Conservation (phyloP, 92 coral and sea anemone species). For the Palythoa grandiflora region DNA sequence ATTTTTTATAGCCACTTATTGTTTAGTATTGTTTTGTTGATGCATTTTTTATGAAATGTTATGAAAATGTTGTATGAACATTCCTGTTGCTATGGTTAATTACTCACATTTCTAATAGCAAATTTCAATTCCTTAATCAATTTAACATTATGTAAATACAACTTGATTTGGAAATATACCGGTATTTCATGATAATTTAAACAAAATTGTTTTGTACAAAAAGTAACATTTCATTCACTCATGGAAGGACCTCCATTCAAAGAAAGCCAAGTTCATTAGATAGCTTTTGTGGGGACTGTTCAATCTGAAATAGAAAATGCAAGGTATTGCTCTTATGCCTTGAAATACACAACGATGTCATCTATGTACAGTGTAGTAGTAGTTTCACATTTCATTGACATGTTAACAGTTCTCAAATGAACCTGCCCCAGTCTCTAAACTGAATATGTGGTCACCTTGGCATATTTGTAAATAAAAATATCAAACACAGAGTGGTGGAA, state of each 20-base stretch:
- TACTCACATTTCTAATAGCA: slow-evolving; percentile 18
- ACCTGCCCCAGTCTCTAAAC: slow-evolving; percentile 20
- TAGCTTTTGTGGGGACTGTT: slow-evolving; percentile 12
- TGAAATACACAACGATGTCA: slow-evolving; percentile 16
- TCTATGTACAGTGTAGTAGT: slow-evolving; percentile 18
- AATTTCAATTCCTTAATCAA: slow-evolving; percentile 22
- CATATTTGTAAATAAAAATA: slow-evolving; percentile 23
- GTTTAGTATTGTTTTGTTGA: slow-evolving; percentile 11
- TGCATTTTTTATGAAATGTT: slow-evolving; percentile 6
- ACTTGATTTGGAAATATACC: slow-evolving; percentile 15
- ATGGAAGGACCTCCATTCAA: slow-evolving; percentile 22
- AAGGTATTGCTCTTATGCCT: slow-evolving; percentile 12
- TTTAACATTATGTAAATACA: slow-evolving; percentile 27
- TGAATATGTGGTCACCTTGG: slow-evolving; percentile 9
- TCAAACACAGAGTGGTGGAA: slow-evolving; percentile 32
- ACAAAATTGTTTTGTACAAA: slow-evolving; percentile 23
- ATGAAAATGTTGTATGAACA: slow-evolving; percentile 6
- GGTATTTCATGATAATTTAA: slow-evolving; percentile 9
- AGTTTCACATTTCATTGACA: neutral
- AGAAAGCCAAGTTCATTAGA: slow-evolving; percentile 15
- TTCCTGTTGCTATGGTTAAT: slow-evolving; percentile 10
- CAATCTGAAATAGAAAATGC: slow-evolving; percentile 1
- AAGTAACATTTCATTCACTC: slow-evolving; percentile 19
- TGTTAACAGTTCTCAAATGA: slow-evolving; percentile 11
- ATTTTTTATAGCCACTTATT: slow-evolving; percentile 24